Base-by-base conservation (phyloP, 1,140 invertebrate genomes). In the Listronotus bonariensis region DNA sequence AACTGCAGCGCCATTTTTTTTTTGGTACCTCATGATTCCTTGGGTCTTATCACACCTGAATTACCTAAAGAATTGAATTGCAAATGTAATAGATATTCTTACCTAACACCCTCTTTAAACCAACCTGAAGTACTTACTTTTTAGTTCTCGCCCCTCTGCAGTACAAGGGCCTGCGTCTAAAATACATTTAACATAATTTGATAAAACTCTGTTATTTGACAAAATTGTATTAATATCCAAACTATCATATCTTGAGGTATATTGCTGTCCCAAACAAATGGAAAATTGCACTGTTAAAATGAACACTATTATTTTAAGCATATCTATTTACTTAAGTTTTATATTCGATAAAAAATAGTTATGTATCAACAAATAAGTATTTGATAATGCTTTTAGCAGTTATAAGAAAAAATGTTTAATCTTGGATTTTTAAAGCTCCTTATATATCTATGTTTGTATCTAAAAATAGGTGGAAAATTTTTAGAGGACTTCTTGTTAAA, bases 141-240 rank as follows among this genome's bases (percentile, higher is more conserved):
- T 89, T 26, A 90, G 72, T 78, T 88, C 85, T n/a, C 87, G 83
- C 0, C 86, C 86, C 70, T 89, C 88, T 0, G 85, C 75, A 1
- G 88, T 87, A 66, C 89, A 91, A 0, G 86, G 81, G 15, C 87
- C 88, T 64, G 87, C 83, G 1, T 87, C 85, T 68, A 90, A 72
- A 68, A 90, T 74, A 61, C 89, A 90, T 57, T 85, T 85, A 8
- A 89, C 82, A 64, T 89, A 90, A 70, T 83, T 85, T 1, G 76
- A 77, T 45, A 90, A 77, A 3, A 90, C 78, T 31, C 88, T 80
- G 14, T 83, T 78, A 72, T 89, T 90, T 18, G 73, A 68, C 15
- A 90, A 75, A 48, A 90, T 84, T 55, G 80, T 82, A 38, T 88
- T 83, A 5, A 90, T 76, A 68, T 90, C 83, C 17, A 90, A 78